Evolutionary conservation across 1,140 invertebrate species (phyloP).

Genomic region (Cyphomyrmex costatus): DNA sequence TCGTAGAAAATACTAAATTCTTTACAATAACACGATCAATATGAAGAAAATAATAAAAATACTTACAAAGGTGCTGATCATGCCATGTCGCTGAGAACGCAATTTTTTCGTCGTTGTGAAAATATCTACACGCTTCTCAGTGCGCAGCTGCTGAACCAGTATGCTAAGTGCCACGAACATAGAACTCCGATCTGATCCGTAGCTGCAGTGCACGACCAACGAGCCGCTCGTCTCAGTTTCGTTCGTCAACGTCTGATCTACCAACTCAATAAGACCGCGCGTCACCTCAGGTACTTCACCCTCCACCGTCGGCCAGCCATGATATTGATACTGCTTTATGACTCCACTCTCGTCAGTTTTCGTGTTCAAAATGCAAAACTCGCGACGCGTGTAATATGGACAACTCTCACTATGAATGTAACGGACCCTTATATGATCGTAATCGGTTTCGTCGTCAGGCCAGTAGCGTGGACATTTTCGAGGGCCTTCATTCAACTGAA

Average conservation of each 20-base stretch:
- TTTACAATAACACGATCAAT: neutral
- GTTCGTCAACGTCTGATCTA: conserved; percentile 90
- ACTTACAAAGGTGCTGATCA: conserved; percentile 94
- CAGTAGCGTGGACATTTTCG: conserved; percentile 96
- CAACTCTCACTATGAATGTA: conserved; percentile 95
- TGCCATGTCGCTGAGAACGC: conserved; percentile 93
- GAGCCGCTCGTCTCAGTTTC: conserved; percentile 88
- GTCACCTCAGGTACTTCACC: conserved; percentile 95
- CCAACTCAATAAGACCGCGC: conserved; percentile 93
- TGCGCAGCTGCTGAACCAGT: conserved; percentile 93
- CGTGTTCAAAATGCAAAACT: conserved; percentile 93
- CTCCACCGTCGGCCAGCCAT: conserved; percentile 95
- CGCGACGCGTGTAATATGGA: conserved; percentile 94
- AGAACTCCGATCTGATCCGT: conserved; percentile 94
- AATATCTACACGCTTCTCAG: conserved; percentile 94
- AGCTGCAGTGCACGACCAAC: conserved; percentile 94
- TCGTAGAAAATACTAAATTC: neutral
- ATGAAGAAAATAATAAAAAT: neutral
- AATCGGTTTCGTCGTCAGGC: conserved; percentile 94
- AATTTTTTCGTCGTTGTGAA: conserved; percentile 94
- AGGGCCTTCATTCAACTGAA: conserved; percentile 90
- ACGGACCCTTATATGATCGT: conserved; percentile 94
- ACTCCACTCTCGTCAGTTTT: conserved; percentile 90
- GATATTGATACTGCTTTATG: conserved; percentile 95
- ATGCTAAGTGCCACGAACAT: conserved; percentile 96